These are phyloP conservation scores for Petrocephalus microphthalmus DNA, from an alignment of 2,113 vertebrate genomes.

Conservation along the genomic window DNA sequence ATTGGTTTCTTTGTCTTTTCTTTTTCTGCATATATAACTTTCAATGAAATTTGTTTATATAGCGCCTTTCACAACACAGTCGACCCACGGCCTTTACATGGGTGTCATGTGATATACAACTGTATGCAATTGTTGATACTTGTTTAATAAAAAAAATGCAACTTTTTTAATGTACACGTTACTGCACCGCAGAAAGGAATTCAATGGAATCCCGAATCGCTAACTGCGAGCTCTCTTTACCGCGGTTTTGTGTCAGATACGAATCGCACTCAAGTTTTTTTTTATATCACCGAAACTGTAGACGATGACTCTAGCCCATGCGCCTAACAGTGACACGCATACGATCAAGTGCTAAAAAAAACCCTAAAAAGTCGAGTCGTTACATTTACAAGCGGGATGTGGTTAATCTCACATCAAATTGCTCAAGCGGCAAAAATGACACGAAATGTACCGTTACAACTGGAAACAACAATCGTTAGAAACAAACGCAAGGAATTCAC, in stretches of 20 bases:
- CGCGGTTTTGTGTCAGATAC: background rate
- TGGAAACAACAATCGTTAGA: background rate
- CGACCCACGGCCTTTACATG: no score
- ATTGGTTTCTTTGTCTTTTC: no score
- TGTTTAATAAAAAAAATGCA: background rate
- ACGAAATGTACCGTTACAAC: background rate
- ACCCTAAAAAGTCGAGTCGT: background rate
- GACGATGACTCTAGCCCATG: background rate
- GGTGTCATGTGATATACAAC: no score
- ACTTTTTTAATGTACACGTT: background rate
- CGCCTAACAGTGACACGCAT: background rate
- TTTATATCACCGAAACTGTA: background rate
- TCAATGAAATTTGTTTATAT: no score
- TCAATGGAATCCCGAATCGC: background rate
- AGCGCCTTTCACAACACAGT: no score
- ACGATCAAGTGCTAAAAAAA: background rate
- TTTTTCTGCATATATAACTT: no score
- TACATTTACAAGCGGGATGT: background rate
- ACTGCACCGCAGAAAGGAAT: background rate
- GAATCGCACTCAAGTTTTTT: background rate
- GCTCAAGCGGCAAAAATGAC: background rate
- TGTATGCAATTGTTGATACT: no score
- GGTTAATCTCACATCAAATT: background rate
- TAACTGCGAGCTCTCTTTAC: background rate
- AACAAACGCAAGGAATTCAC: background rate